Percentiles rank a stretch among this genome's conserved stretches.
Conservation (phyloP, 1,140 invertebrate genomes). For the Paramacrobiotus metropolitanus region DNA sequence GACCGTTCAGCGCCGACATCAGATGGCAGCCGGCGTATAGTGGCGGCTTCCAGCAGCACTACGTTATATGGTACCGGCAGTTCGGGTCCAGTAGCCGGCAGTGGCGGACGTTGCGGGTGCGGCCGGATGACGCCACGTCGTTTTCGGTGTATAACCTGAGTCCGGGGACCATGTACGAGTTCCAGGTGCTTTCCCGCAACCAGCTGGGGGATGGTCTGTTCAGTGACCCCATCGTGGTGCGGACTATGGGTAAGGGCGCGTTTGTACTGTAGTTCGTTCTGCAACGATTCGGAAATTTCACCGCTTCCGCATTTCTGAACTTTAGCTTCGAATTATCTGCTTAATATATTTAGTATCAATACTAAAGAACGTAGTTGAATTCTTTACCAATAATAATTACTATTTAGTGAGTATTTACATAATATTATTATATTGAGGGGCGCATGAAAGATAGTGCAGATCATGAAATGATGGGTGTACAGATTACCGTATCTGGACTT, state of each 20-base stretch:
- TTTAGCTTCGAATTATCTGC: too few relatives aligned
- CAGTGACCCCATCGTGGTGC: slow-evolving; percentile 66
- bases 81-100: background rate
- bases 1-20: slow-evolving; percentile 64
- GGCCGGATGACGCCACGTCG: slow-evolving; percentile 55
- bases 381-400: too few relatives aligned
- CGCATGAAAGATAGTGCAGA: too few relatives aligned
- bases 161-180: slow-evolving; percentile 75
- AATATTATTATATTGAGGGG: too few relatives aligned
- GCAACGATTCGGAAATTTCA: too few relatives aligned
- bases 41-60: slow-evolving; percentile 78
- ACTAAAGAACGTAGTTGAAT: too few relatives aligned
- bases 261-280: background rate
- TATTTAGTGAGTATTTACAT: too few relatives aligned
- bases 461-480: too few relatives aligned
- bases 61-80: slow-evolving; percentile 54
- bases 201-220: slow-evolving; percentile 76
- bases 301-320: slow-evolving; percentile 1
- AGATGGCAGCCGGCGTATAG: slow-evolving; percentile 81
- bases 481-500: too few relatives aligned
- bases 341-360: too few relatives aligned
- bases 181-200: slow-evolving; percentile 84
- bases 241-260: slow-evolving; percentile 55
- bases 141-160: slow-evolving; percentile 61
- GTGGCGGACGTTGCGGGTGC: slow-evolving; percentile 77